phyloP scores from a whole-genome alignment of 2,113 vertebrate genomes.

The Cynocephalus volans region DNA sequence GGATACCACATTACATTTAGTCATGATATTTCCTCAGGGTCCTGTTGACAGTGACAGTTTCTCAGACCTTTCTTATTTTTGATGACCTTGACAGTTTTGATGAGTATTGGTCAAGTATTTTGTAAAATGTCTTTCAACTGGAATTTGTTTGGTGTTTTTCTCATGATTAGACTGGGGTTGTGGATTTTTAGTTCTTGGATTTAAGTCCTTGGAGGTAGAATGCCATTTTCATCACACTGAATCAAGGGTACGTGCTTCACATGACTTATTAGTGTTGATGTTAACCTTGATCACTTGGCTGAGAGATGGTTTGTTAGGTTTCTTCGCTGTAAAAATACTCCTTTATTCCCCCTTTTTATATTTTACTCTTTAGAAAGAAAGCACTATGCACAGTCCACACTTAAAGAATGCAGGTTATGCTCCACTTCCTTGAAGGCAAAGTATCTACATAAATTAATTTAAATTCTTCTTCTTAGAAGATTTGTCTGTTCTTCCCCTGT shows the following conservation, averaged over 20 bases:
- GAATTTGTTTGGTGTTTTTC: not conserved
- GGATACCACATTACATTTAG: not conserved
- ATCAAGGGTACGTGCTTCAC: not conserved
- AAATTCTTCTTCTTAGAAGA: not conserved
- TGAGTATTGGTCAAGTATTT: not conserved
- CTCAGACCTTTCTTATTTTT: slow-evolving; percentile 37
- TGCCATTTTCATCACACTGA: not conserved
- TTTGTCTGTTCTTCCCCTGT: not conserved
- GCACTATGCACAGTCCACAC: not conserved
- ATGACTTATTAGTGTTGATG: not conserved
- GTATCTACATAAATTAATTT: not conserved
- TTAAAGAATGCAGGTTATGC: not conserved
- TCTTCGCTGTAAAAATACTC: not conserved
- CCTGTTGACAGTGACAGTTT: not conserved
- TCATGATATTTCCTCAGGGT: not conserved
- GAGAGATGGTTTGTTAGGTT: not conserved
- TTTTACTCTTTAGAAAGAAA: not conserved
- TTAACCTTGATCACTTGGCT: not conserved
- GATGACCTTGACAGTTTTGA: slow-evolving; percentile 2
- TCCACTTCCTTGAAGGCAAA: not conserved
- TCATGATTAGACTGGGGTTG: not conserved
- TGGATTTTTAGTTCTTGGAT: not conserved
- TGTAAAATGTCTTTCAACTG: not conserved
- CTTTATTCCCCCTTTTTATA: not conserved
- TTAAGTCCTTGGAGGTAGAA: not conserved